Base-by-base conservation (phyloP, 2,797 vertebrate species). In the Chiroxiphia lanceolata region DNA sequence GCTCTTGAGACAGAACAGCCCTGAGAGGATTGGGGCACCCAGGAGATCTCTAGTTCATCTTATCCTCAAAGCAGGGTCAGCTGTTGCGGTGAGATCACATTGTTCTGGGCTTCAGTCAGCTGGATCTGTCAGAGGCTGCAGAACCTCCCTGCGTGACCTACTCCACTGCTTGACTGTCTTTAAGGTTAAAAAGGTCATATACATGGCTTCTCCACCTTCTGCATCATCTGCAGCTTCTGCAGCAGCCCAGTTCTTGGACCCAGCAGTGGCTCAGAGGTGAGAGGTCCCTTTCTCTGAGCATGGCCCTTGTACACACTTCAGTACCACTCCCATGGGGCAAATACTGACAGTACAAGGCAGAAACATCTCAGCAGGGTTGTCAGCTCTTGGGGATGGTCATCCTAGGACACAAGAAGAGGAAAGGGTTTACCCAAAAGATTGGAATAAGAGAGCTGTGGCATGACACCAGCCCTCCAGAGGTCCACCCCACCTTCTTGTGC, bases 351-450 rank as follows among this genome's bases (percentile, higher is more conserved):
- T 54, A 26, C 25, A 65, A 72, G 23, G 29, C 19, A 47, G 48
- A n/a, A 54, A 40, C 15, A 40, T n/a, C 59, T n/a, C 34, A 29
- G 11, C 23, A 40, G 3, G 25, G 36, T 59, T 0, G 0, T 44
- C 34, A 75, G 0, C 11, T 71, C 68, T 38, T 22, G 25, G 7
- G 22, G 13, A 34, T 18, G 9, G 11, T 64, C 56, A 79, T 36
- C 31, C 17, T 34, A 34, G 34, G 33, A 48, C 34, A 56, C 15
- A 48, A 69, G 36, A 72, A 74, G 33, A 61, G 36, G 42, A 83
- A 61, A 79, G 33, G 8, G 3, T 22, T 84, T 57, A 42, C 44
- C 13, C 15, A 59, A 67, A 65, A 72, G 15, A 9, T 19, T 27
- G 33, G 12, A 10, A 23, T 72, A 48, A 63, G 13, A 59, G 27